A percentile compares a stretch with the other conserved stretches of the same genome.
phyloP scores from a whole-genome alignment of 2,888 invertebrate genomes.

The Athalia circularis region DNA sequence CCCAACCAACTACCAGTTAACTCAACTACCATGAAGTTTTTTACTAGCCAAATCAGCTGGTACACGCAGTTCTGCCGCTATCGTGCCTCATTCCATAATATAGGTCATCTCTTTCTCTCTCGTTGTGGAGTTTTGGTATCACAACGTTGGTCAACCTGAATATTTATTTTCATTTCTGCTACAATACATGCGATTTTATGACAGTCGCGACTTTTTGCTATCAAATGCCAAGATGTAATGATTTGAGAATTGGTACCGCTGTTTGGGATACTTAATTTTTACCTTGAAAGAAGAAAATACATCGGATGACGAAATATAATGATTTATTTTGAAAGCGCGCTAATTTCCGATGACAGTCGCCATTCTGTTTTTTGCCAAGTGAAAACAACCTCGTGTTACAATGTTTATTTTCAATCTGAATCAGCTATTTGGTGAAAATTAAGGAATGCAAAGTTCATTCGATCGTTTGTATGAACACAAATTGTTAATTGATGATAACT shows the following conservation, averaged over 20 bases:
- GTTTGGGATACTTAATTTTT: neutral
- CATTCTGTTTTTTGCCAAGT: conserved; percentile 24
- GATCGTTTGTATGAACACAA: neutral
- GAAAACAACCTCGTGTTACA: conserved; percentile 34
- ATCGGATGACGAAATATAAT: conserved; percentile 31
- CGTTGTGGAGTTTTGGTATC: conserved; percentile 7
- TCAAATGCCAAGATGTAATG: no score
- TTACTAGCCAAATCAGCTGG: conserved; percentile 50
- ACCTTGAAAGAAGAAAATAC: neutral
- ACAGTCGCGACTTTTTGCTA: no score
- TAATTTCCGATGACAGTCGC: conserved; percentile 33
- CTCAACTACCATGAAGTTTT: conserved; percentile 45
- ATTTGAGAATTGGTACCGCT: neutral
- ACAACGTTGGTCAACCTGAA: conserved; percentile 27
- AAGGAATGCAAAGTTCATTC: neutral
- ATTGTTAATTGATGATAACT: neutral
- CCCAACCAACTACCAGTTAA: conserved; percentile 17
- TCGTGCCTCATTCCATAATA: neutral
- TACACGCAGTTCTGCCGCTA: conserved; percentile 32
- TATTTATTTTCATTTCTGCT: conserved; percentile 8
- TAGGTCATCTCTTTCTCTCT: neutral
- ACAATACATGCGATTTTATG: neutral
- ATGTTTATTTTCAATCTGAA: conserved; percentile 39
- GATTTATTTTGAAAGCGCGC: conserved; percentile 42
- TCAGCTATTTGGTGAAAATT: neutral